Evolutionary conservation across 2,113 vertebrate genomes (phyloP).

Genomic region (Garra rufa): DNA sequence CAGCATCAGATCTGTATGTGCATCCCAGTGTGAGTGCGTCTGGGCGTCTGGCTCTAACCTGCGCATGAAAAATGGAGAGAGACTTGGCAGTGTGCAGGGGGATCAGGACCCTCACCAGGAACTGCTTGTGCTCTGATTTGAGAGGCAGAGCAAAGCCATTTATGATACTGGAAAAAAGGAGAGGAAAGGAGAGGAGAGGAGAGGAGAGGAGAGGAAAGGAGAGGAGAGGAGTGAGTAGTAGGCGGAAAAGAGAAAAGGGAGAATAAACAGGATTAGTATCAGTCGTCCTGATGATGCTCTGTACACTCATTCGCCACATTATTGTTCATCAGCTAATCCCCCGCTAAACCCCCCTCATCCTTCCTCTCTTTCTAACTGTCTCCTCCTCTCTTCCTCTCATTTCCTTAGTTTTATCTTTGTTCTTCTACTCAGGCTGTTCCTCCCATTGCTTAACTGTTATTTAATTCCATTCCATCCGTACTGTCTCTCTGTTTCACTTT

Average conservation of each 20-base stretch:
- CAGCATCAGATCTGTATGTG: slow-evolving; percentile 4
- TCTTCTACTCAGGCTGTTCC: neutral
- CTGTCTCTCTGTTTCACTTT: slow-evolving; percentile 5
- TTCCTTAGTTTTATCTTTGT: neutral
- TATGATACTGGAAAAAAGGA: slow-evolving; percentile 81
- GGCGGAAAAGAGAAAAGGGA: slow-evolving; percentile 9
- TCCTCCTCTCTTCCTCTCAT: slow-evolving; percentile 1
- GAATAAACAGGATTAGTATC: slow-evolving; percentile 58
- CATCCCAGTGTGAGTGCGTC: slow-evolving; percentile 24
- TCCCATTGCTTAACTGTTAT: slow-evolving; percentile 38
- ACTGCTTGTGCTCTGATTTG: slow-evolving; percentile 93
- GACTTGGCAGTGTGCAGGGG: slow-evolving; percentile 91
- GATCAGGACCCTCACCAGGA: slow-evolving; percentile 90
- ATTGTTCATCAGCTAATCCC: slow-evolving; percentile 56
- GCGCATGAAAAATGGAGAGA: slow-evolving; percentile 91
- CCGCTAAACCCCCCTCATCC: neutral
- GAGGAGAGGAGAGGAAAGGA: neutral
- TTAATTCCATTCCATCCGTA: neutral
- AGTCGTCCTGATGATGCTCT: slow-evolving; percentile 48
- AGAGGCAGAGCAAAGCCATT: slow-evolving; percentile 92
- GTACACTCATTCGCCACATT: slow-evolving; percentile 35
- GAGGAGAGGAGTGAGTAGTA: neutral
- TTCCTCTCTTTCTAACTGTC: slow-evolving; percentile 26
- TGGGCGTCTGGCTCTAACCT: slow-evolving; percentile 75
- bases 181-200: slow-evolving; percentile 26